phyloP scores from a whole-genome alignment of 2,797 vertebrate species.

The Neosilurus hyrtlii region DNA sequence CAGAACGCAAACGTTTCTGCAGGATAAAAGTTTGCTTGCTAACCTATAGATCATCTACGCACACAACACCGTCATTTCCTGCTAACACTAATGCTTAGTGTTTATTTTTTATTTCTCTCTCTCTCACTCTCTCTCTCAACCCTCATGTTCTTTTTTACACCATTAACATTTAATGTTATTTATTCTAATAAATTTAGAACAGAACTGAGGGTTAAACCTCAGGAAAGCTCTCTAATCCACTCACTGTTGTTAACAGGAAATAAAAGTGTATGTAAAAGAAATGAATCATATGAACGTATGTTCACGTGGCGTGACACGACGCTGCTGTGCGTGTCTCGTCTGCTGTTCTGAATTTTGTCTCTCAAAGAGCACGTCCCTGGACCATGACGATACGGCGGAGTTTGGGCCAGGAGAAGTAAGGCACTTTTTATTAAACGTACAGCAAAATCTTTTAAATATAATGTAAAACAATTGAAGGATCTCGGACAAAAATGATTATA shows the following conservation, averaged over 20 bases:
- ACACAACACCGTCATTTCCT: not conserved
- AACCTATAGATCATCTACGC: not conserved
- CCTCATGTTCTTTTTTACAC: too few relatives aligned
- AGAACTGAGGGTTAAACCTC: not conserved
- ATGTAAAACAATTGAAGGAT: not conserved
- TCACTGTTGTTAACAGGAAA: constrained; percentile 5
- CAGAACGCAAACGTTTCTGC: not conserved
- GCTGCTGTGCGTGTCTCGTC: constrained; percentile 63
- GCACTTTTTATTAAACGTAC: constrained; percentile 60
- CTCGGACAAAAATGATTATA: not conserved
- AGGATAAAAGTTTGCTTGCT: not conserved
- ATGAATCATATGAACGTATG: constrained; percentile 42
- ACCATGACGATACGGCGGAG: constrained; percentile 68
- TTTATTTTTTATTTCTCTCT: too few relatives aligned
- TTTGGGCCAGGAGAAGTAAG: constrained; percentile 79
- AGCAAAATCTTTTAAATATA: not conserved
- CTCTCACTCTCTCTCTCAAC: too few relatives aligned
- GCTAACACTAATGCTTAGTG: not conserved
- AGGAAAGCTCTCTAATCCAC: constrained; percentile 4
- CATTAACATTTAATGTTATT: not conserved
- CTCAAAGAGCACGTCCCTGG: constrained; percentile 70
- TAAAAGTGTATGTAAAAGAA: not conserved
- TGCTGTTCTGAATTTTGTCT: constrained; percentile 67
- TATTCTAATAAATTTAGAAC: not conserved
- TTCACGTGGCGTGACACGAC: constrained; percentile 59